Evolutionary conservation across 2,888 invertebrate genomes (phyloP), one percentile per base, ranked within the genome.

Genomic region (Carpatolechia fugitivella): DNA sequence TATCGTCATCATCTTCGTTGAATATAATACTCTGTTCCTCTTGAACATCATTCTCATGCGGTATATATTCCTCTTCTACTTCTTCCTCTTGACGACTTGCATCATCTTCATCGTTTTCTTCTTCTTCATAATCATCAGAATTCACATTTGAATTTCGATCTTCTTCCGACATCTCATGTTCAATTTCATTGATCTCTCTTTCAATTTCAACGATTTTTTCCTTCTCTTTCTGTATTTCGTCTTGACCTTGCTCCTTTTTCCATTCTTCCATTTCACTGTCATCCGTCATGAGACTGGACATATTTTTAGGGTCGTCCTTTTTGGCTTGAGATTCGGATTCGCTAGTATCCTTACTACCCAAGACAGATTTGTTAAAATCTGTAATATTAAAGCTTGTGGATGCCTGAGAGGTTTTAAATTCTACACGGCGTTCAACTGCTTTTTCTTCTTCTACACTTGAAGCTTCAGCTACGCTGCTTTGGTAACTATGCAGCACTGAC

Each of bases 121-220:
- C 56, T 24, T 11, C 44, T 31, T 60, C 52, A 44, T 35, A 52
- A 18, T 54, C 56, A 24, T 61, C 60, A 4, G 58, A 52, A 35
- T 56, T 48, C 0, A 55, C 8, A 33, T 49, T 54, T 16, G 44
- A 64, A 46, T 54, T 63, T 14, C 63, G 65, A 41, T 64, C 69
- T 16, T 71, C 78, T 61, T 82, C 78, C 1, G 80, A 82, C 74
- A 85, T 80, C 57, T 83, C 85, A 20, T 70, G 81, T 62, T 87
- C 86, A 46, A 89, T 78, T 66, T 87, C 89, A 72, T 81, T 74
- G 14, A 89, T 88, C 61, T 88, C 88, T n/a, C 85, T 69, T 55
- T 85, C 85, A 47, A 90, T 87, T 60, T 89, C 89, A 1, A 82
- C 85, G 49, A 89, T 86, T 54, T 68, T 77, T 54, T 83, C 78